Percentiles rank a stretch among this genome's conserved stretches.
Evolutionary conservation across 2,797 vertebrate species (phyloP).

Genomic region (Macrochelys suwanniensis): DNA sequence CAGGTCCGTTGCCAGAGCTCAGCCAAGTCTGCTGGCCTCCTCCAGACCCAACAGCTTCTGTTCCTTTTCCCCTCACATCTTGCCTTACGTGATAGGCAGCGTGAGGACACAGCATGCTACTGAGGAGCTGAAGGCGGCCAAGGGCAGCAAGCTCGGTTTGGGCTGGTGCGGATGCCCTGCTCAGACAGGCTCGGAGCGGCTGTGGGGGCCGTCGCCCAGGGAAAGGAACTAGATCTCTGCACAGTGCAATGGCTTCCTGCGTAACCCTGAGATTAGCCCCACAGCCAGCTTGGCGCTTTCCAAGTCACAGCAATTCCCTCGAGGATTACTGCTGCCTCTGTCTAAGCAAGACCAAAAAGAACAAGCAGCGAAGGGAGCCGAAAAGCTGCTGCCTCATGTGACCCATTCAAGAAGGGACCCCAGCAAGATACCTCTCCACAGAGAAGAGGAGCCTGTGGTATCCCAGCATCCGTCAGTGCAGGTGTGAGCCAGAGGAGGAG

Average conservation of each 20-base stretch:
- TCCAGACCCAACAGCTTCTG: neutral
- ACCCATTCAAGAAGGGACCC: slow-evolving; percentile 38
- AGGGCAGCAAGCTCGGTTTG: neutral
- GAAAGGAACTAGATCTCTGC: slow-evolving; percentile 15
- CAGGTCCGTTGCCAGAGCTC: neutral
- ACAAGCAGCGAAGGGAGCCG: slow-evolving; percentile 56
- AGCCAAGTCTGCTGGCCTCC: neutral
- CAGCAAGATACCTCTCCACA: slow-evolving; percentile 50
- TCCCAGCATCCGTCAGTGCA: slow-evolving; percentile 68
- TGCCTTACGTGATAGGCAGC: neutral
- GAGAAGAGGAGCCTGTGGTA: slow-evolving; percentile 43
- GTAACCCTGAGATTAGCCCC: slow-evolving; percentile 68
- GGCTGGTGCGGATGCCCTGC: slow-evolving; percentile 18
- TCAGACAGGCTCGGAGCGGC: slow-evolving; percentile 31
- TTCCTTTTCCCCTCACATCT: slow-evolving; percentile 13
- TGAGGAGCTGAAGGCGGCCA: neutral
- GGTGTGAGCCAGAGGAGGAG: slow-evolving; percentile 45
- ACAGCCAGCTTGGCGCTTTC: slow-evolving; percentile 34
- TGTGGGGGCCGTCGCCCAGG: neutral
- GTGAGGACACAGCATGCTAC: neutral
- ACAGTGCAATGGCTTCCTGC: neutral
- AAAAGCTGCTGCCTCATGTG: slow-evolving; percentile 4
- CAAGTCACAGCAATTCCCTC: slow-evolving; percentile 57
- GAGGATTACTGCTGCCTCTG: neutral
- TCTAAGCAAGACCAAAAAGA: slow-evolving; percentile 58